Evolutionary conservation across 2,113 vertebrate genomes (phyloP).

Genomic region (Aphyosemion australe): DNA sequence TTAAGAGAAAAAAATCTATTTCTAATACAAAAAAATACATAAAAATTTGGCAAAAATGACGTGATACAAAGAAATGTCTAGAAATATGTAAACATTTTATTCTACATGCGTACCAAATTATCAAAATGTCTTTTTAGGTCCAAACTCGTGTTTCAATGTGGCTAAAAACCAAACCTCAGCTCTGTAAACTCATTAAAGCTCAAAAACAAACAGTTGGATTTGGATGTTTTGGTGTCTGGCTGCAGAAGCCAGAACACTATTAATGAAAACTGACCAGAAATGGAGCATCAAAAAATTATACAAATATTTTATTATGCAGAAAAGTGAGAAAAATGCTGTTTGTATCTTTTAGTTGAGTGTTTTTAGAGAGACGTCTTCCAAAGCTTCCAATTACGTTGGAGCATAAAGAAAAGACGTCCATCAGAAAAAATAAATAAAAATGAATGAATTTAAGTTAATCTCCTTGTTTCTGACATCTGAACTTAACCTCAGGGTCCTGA

Average conservation of each 20-base stretch:
- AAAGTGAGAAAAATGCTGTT: too few relatives aligned
- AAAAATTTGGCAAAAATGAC: too few relatives aligned
- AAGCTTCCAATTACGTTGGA: conserved; percentile 44
- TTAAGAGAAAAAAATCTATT: too few relatives aligned
- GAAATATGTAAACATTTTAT: too few relatives aligned
- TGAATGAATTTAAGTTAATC: conserved; percentile 52
- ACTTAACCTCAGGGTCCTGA: conserved; percentile 47
- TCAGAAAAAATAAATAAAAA: conserved; percentile 45
- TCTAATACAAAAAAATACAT: too few relatives aligned
- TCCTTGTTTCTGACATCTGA: conserved; percentile 39
- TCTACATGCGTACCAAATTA: not conserved
- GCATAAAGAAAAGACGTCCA: conserved; percentile 49
- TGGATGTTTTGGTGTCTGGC: too few relatives aligned
- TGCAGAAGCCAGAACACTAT: too few relatives aligned
- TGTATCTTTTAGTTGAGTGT: conserved; percentile 48
- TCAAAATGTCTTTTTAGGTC: conserved; percentile 20
- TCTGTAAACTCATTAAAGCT: conserved; percentile 38
- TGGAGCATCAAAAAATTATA: not conserved
- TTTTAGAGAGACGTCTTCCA: conserved; percentile 47
- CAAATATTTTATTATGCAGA: too few relatives aligned
- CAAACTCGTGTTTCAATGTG: not conserved
- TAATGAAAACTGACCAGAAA: too few relatives aligned
- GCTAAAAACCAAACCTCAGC: not conserved
- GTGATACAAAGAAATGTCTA: too few relatives aligned
- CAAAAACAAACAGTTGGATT: too few relatives aligned